Evolutionary conservation across 2,888 invertebrate species (phyloP).

Genomic region (Heliconius erato): DNA sequence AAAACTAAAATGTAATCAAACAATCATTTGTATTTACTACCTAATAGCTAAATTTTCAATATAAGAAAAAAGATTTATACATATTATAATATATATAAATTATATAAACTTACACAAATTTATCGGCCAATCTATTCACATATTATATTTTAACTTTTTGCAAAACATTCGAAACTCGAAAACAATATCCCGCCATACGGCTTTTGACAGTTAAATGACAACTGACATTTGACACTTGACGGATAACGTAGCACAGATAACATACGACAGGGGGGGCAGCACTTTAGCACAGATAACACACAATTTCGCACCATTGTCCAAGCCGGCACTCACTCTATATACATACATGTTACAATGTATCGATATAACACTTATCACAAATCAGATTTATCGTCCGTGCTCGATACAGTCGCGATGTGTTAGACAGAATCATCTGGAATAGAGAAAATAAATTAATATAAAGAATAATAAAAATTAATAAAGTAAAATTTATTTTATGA

Average conservation of each 20-base stretch:
- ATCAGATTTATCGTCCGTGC: constrained; percentile 83
- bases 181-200: background rate
- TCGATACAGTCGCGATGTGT: constrained; percentile 76
- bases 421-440: constrained; percentile 82
- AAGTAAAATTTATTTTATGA: too few relatives aligned
- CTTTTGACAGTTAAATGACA: background rate
- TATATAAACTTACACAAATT: constrained; percentile 17
- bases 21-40: background rate
- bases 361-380: constrained; percentile 81
- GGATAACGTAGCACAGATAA: constrained; percentile 31
- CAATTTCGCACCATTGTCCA: constrained; percentile 51
- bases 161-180: background rate
- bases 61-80: background rate
- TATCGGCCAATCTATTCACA: background rate
- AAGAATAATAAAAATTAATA: too few relatives aligned
- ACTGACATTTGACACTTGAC: background rate
- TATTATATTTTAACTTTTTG: background rate
- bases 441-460: too few relatives aligned
- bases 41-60: background rate
- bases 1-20: background rate
- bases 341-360: constrained; percentile 60
- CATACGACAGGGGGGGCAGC: constrained; percentile 42
- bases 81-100: constrained; percentile 8
- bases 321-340: constrained; percentile 51
- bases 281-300: constrained; percentile 44